A percentile compares a stretch with the other conserved stretches of the same genome.
These are phyloP conservation scores for Synanthedon myopaeformis DNA, from an alignment of 2,888 invertebrate genomes.

Conservation along the genomic window DNA sequence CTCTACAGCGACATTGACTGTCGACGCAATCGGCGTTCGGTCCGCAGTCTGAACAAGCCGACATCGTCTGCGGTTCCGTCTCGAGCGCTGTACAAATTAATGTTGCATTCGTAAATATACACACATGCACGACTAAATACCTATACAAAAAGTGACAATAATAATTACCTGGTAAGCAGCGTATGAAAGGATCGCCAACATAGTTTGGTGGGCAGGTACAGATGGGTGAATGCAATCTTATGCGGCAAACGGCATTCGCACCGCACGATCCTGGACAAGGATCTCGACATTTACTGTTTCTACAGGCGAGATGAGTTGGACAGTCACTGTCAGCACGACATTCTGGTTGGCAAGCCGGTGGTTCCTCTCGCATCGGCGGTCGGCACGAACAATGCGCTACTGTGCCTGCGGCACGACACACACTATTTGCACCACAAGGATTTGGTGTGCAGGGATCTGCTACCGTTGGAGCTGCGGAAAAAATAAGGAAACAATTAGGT, in stretches of 20 bases:
- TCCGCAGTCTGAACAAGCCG: slow-evolving; percentile 79
- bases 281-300: slow-evolving; percentile 75
- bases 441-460: slow-evolving; percentile 75
- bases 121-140: not conserved
- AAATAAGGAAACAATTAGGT: no score
- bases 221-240: slow-evolving; percentile 80
- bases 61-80: slow-evolving; percentile 38
- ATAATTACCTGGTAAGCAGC: slow-evolving; percentile 70
- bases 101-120: not conserved
- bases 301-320: slow-evolving; percentile 73
- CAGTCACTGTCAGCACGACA: slow-evolving; percentile 79
- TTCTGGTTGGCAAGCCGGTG: slow-evolving; percentile 82
- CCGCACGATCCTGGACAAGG: slow-evolving; percentile 85
- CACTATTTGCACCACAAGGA: slow-evolving; percentile 79
- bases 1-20: slow-evolving; percentile 75
- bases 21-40: slow-evolving; percentile 78
- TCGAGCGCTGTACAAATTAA: slow-evolving; percentile 26
- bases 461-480: slow-evolving; percentile 27
- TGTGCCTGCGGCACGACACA: slow-evolving; percentile 74
- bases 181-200: slow-evolving; percentile 81
- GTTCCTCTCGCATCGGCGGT: slow-evolving; percentile 75
- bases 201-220: slow-evolving; percentile 78
- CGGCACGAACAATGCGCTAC: slow-evolving; percentile 79
- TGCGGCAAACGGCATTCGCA: slow-evolving; percentile 77
- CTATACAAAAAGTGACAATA: not conserved